These are phyloP conservation scores for Coremacera marginata DNA, from an alignment of 2,888 invertebrate genomes.

Conservation along the genomic window DNA sequence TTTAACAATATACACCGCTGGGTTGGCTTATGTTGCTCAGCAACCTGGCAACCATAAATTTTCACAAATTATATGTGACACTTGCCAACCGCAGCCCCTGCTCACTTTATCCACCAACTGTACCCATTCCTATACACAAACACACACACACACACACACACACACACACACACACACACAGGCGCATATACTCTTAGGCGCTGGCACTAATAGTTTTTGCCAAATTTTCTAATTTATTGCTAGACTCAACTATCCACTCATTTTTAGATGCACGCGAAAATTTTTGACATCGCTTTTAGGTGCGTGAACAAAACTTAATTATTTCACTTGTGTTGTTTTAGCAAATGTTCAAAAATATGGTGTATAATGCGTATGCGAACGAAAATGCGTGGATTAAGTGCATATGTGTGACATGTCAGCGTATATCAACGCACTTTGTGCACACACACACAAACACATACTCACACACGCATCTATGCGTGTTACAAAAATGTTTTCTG, in stretches of 20 bases:
- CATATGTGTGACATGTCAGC: slow-evolving; percentile 35
- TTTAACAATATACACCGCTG: no score
- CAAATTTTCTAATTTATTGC: neutral
- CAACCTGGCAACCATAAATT: no score
- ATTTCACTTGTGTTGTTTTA: neutral
- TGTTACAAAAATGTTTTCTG: neutral
- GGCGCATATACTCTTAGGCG: neutral
- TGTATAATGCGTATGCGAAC: no score
- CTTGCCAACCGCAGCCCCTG: neutral
- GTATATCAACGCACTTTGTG: slow-evolving; percentile 50
- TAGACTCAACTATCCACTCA: neutral
- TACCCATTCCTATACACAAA: neutral
- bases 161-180: neutral
- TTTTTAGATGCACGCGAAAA: neutral
- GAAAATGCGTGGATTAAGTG: slow-evolving; percentile 46
- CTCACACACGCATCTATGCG: neutral
- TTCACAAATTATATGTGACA: no score
- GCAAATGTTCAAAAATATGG: no score
- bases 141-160: slow-evolving; percentile 13
- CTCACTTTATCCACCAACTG: neutral
- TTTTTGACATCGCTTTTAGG: slow-evolving; percentile 1
- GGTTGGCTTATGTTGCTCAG: no score
- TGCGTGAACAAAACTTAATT: slow-evolving; percentile 14
- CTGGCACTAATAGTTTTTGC: slow-evolving; percentile 2
- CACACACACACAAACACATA: neutral